These are phyloP conservation scores for Euplagia quadripunctaria DNA, from an alignment of 2,888 invertebrate genomes.

Conservation along the genomic window DNA sequence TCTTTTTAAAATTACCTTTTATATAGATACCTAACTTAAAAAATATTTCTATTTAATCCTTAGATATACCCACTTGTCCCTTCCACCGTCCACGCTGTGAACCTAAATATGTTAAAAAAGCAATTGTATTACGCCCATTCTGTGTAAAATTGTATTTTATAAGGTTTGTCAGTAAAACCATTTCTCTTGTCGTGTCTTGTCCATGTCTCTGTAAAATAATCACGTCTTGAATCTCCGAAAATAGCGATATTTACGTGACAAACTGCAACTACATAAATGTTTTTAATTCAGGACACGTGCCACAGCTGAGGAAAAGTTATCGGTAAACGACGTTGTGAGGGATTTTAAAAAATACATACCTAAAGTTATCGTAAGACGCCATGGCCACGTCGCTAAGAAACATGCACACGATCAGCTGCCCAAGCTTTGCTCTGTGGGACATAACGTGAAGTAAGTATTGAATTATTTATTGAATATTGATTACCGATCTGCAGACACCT, in stretches of 20 bases:
- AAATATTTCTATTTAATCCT: too few species aligned
- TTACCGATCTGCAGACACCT: background rate
- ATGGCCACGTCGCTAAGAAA: constrained; percentile 92
- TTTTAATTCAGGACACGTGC: constrained; percentile 88
- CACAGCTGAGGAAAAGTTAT: constrained; percentile 91
- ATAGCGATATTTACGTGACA: constrained; percentile 28
- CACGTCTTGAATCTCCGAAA: constrained; percentile 36
- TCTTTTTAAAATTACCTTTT: too few species aligned
- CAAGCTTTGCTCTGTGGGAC: constrained; percentile 80
- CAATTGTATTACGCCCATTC: background rate
- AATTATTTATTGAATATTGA: background rate
- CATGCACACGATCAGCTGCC: constrained; percentile 90
- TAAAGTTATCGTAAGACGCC: constrained; percentile 91
- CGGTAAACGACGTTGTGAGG: constrained; percentile 90
- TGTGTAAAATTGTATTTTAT: background rate
- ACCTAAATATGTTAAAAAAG: background rate
- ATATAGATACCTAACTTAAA: too few species aligned
- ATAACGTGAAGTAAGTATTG: constrained; percentile 87
- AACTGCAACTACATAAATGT: constrained; percentile 25
- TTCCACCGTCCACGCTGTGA: background rate
- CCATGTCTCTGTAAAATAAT: too few species aligned
- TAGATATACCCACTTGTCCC: too few species aligned
- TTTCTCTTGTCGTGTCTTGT: too few species aligned
- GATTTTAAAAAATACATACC: constrained; percentile 95
- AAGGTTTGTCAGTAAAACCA: background rate